Conservation (phyloP, 2,797 vertebrate genomes). For the Acanthiza pusilla region DNA sequence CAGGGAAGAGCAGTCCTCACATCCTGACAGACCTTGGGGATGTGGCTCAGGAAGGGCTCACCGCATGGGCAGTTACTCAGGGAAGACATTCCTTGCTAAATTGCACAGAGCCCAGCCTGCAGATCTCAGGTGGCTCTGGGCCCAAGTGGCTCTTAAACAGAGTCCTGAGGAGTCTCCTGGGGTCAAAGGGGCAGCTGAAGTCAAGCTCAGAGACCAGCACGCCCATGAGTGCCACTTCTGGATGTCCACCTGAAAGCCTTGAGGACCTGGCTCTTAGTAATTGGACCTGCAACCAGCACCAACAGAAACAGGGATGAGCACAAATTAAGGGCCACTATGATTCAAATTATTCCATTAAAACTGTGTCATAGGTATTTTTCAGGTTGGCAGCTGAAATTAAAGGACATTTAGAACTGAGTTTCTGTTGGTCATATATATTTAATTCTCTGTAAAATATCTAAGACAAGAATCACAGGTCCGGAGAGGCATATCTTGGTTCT, state of each 20-base stretch:
- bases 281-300: neutral
- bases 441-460: neutral
- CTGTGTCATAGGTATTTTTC: neutral
- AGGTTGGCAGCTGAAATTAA: neutral
- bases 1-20: neutral
- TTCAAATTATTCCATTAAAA: neutral
- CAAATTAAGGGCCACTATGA: neutral
- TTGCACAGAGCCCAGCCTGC: neutral
- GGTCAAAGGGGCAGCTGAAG: neutral
- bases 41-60: neutral
- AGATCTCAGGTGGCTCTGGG: neutral
- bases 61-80: fast-evolving
- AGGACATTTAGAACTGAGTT: neutral
- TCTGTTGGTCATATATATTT: neutral
- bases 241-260: neutral
- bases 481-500: neutral
- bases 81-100: fast-evolving
- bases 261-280: fast-evolving
- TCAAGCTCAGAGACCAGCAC: neutral
- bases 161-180: neutral
- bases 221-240: neutral
- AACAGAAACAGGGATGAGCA: neutral
- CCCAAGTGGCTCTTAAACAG: neutral
- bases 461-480: neutral
- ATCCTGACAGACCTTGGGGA: neutral